Conservation (phyloP, 2,113 vertebrate species). For the mouse (Mus musculus) region GRCm39 chr6:113258501-113259000, state of each 20-base stretch:
- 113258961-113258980: slow-evolving; percentile 3
- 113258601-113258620: too few species aligned
- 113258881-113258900: background rate
- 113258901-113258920: background rate
- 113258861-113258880: background rate
- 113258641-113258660: background rate
- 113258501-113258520: too few species aligned
- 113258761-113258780: background rate
- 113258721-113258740: background rate
- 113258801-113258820: background rate
- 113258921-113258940: background rate
- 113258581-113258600: too few species aligned
- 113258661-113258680: background rate
- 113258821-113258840: background rate
- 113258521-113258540: too few species aligned
- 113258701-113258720: background rate
- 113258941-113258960: background rate
- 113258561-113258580: too few species aligned
- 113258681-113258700: background rate
- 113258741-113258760: background rate
- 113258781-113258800: background rate
- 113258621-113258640: too few species aligned
- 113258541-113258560: too few species aligned
- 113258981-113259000: slow-evolving; percentile 33
- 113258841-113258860: background rate